A percentile compares a stretch with the other conserved stretches of the same genome.
Evolutionary conservation across 2,113 vertebrate genomes (phyloP).

Genomic region (Crotophaga sulcirostris): DNA sequence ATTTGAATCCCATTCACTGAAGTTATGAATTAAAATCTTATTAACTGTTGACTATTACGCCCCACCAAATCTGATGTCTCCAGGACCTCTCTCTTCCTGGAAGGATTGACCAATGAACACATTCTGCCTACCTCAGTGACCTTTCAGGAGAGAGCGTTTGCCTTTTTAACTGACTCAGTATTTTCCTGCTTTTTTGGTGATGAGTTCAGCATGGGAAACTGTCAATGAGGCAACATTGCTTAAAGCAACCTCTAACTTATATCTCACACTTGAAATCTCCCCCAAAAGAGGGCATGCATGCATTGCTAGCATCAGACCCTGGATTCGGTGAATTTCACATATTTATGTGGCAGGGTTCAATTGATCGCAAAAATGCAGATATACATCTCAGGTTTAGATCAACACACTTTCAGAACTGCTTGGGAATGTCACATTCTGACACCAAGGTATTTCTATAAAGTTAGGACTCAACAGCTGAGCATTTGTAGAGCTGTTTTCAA

Average conservation of each 20-base stretch:
- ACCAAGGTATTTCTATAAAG: slow-evolving; percentile 45
- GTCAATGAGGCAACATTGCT: background rate
- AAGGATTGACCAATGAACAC: background rate
- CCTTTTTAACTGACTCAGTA: background rate
- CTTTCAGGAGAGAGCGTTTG: background rate
- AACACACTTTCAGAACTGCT: background rate
- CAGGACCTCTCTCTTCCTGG: background rate
- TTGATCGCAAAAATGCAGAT: background rate
- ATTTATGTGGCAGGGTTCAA: background rate
- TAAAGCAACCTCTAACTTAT: background rate
- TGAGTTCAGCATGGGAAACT: background rate
- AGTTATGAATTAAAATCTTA: background rate
- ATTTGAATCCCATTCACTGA: background rate
- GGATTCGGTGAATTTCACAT: background rate
- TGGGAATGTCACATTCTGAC: background rate
- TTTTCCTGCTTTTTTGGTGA: background rate
- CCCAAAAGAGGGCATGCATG: background rate
- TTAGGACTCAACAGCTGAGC: slow-evolving; percentile 46
- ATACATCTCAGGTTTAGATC: background rate
- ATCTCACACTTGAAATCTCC: background rate
- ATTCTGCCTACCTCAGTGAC: background rate
- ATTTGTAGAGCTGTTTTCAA: slow-evolving; percentile 64
- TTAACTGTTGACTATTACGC: background rate
- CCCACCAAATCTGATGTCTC: background rate
- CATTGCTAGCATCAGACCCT: background rate